Conservation (phyloP, 2,888 invertebrate genomes). For the Amiota mariae region DNA sequence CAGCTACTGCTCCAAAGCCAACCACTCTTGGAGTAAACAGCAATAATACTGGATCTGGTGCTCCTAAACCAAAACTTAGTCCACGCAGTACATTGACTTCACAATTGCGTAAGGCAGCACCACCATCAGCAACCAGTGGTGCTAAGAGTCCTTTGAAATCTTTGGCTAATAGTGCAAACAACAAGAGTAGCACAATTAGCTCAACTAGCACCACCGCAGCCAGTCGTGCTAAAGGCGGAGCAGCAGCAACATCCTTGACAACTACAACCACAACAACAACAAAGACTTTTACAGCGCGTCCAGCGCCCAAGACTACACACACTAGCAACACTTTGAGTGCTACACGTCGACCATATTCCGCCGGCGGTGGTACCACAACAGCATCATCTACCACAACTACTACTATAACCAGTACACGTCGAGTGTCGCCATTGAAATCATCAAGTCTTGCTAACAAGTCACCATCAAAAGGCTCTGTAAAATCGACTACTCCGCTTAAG, state of each 20-base stretch:
- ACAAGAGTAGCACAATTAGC: conserved; percentile 31
- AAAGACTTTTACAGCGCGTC: conserved; percentile 67
- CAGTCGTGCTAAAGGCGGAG: conserved; percentile 41
- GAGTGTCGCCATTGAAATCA: conserved; percentile 57
- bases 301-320: conserved; percentile 65
- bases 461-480: conserved; percentile 35
- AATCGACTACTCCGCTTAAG: conserved; percentile 52
- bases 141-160: conserved; percentile 59
- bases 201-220: conserved; percentile 44
- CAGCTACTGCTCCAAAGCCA: conserved; percentile 47
- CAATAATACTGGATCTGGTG: conserved; percentile 34
- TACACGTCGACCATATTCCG: conserved; percentile 53
- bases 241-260: conserved; percentile 34
- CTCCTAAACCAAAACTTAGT: conserved; percentile 60
- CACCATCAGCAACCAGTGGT: conserved; percentile 35
- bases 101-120: conserved; percentile 63
- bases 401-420: conserved; percentile 50
- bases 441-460: conserved; percentile 10
- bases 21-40: conserved; percentile 44
- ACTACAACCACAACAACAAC: conserved; percentile 55
- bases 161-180: conserved; percentile 32
- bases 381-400: conserved; percentile 24
- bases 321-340: conserved; percentile 25
- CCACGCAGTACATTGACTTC: conserved; percentile 67
- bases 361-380: conserved; percentile 39